These are phyloP conservation scores for Anoplopoma fimbria DNA, from an alignment of 2,113 vertebrate genomes.

Conservation along the genomic window DNA sequence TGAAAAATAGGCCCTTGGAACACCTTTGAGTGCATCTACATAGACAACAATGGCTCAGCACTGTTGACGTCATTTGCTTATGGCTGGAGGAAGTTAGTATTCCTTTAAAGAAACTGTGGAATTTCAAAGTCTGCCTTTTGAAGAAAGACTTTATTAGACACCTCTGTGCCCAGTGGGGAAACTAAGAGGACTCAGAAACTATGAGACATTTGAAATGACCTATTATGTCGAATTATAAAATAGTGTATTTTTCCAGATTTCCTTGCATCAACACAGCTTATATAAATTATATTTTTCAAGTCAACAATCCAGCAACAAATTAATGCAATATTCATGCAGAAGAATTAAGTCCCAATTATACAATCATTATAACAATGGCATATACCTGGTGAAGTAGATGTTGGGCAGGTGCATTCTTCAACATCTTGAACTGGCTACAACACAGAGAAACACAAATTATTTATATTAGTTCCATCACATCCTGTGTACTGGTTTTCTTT, in stretches of 20 bases:
- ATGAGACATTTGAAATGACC: background rate
- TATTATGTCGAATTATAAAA: background rate
- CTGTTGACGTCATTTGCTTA: background rate
- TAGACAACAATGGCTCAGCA: too few species aligned
- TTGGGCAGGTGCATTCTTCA: conserved; percentile 76
- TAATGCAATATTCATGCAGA: background rate
- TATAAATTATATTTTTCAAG: too few species aligned
- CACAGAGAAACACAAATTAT: conserved; percentile 24
- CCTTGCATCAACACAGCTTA: too few species aligned
- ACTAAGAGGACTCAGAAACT: too few species aligned
- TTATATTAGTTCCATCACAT: background rate
- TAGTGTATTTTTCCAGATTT: background rate
- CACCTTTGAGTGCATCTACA: too few species aligned
- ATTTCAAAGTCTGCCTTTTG: background rate
- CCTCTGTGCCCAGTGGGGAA: background rate
- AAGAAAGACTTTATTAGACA: background rate
- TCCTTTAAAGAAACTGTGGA: background rate
- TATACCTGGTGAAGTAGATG: conserved; percentile 81
- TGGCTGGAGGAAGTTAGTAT: background rate
- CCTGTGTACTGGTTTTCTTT: background rate
- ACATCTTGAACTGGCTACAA: conserved; percentile 84
- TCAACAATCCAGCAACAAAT: background rate
- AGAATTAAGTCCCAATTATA: background rate
- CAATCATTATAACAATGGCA: background rate
- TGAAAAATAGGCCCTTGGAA: too few species aligned